A percentile compares a stretch with the other conserved stretches of the same genome.
phyloP scores from a whole-genome alignment of 1,140 invertebrate genomes.

The Euura lappo region DNA sequence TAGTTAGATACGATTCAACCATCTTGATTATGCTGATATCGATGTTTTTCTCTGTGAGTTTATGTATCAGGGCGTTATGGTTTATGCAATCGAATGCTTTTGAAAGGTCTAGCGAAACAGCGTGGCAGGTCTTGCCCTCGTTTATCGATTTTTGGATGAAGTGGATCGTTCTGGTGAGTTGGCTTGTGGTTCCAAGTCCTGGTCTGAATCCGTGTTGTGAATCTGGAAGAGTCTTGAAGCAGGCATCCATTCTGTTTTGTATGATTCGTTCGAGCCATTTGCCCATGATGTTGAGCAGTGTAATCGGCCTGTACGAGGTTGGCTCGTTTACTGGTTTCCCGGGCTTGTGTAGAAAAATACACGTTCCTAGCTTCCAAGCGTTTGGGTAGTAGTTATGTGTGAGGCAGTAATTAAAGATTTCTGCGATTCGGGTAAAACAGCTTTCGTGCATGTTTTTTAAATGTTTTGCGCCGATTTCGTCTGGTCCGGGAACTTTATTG shows the following conservation, averaged over 20 bases:
- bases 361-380: too few species aligned
- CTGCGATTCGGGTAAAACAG: background rate
- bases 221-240: background rate
- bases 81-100: constrained; percentile 11
- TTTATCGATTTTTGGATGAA: background rate
- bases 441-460: background rate
- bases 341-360: constrained; percentile 22
- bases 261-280: constrained; percentile 31
- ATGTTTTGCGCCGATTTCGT: background rate
- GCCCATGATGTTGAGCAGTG: constrained; percentile 24
- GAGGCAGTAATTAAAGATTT: too few species aligned
- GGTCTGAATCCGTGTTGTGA: constrained; percentile 4
- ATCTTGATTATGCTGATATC: constrained; percentile 14
- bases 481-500: background rate
- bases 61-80: constrained; percentile 4
- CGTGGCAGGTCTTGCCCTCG: background rate
- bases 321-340: constrained; percentile 18
- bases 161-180: constrained; percentile 6
- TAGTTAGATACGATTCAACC: constrained; percentile 8
- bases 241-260: constrained; percentile 11
- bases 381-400: too few species aligned
- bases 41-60: constrained; percentile 14
- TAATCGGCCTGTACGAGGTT: constrained; percentile 28
- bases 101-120: background rate
- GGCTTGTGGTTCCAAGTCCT: background rate